Evolutionary conservation across 2,113 vertebrate genomes (phyloP).

Genomic region (Megaceryle maxima): DNA sequence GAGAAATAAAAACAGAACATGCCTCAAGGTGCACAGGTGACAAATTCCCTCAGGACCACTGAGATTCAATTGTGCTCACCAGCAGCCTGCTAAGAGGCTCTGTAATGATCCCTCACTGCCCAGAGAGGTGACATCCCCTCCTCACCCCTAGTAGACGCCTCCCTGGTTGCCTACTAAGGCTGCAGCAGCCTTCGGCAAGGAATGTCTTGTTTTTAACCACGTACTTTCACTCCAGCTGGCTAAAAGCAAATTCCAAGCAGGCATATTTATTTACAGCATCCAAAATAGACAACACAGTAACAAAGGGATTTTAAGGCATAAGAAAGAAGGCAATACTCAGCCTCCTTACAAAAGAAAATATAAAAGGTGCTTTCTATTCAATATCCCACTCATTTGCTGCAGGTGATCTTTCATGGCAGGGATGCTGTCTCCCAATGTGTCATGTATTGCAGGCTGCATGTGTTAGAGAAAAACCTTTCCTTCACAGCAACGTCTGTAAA

Average conservation of each 20-base stretch:
- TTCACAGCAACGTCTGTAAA: neutral
- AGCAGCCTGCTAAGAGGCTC: neutral
- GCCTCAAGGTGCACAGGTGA: fast-evolving
- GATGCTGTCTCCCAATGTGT: neutral
- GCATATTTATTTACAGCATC: neutral
- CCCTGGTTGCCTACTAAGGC: neutral
- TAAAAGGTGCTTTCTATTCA: neutral
- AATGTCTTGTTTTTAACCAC: neutral
- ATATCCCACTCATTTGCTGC: neutral
- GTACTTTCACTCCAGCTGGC: neutral
- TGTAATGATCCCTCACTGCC: fast-evolving
- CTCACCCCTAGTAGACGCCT: neutral
- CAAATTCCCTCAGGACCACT: neutral
- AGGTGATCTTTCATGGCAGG: neutral
- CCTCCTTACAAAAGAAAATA: neutral
- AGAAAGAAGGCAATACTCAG: neutral
- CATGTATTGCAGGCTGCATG: neutral
- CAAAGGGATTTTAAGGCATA: neutral
- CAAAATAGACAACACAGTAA: neutral
- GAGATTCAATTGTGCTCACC: neutral
- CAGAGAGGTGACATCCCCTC: neutral
- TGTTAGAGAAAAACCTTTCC: neutral
- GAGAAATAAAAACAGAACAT: neutral
- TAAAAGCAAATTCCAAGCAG: neutral
- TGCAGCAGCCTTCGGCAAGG: neutral